Conservation (phyloP, 2,888 invertebrate species). For the Melanostoma scalare region DNA sequence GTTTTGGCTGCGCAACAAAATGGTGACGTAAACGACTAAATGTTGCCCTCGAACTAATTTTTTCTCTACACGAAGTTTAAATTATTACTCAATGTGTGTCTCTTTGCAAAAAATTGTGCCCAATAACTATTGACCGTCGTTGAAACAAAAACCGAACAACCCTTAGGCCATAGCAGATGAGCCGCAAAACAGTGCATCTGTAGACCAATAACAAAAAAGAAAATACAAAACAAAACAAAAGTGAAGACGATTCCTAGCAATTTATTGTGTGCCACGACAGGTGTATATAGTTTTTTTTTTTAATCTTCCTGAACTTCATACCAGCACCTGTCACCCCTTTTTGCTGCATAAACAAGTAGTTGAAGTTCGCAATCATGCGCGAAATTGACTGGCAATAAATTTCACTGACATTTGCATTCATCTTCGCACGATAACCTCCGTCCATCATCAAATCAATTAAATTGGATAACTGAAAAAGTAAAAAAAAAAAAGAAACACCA, state of each 20-base stretch:
- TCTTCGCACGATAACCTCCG: slow-evolving; percentile 18
- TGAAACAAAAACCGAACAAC: slow-evolving; percentile 6
- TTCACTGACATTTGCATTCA: slow-evolving; percentile 15
- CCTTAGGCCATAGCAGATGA: slow-evolving; percentile 25
- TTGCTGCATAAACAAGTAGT: neutral
- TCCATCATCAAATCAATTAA: slow-evolving; percentile 17
- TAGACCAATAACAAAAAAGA: slow-evolving; percentile 15
- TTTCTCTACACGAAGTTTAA: slow-evolving; percentile 16
- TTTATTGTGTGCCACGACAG: slow-evolving; percentile 55
- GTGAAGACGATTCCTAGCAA: slow-evolving; percentile 48
- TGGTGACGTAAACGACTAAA: slow-evolving; percentile 68
- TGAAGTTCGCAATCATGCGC: slow-evolving; percentile 50
- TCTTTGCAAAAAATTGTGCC: too few relatives aligned
- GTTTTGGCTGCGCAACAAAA: slow-evolving; percentile 66
- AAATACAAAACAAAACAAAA: neutral
- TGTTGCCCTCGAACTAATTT: slow-evolving; percentile 50
- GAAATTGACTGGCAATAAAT: slow-evolving; percentile 51
- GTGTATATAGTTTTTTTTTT: slow-evolving; percentile 47
- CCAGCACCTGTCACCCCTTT: slow-evolving; percentile 61
- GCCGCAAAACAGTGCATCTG: slow-evolving; percentile 6
- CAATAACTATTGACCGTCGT: too few relatives aligned
- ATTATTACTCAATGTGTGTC: neutral
- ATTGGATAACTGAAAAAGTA: slow-evolving; percentile 38
- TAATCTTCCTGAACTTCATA: neutral
- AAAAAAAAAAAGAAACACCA: neutral